Percentiles rank a stretch among this genome's conserved stretches.
Conservation (phyloP, 2,797 vertebrate species). For the Cetoscarus ocellatus region DNA sequence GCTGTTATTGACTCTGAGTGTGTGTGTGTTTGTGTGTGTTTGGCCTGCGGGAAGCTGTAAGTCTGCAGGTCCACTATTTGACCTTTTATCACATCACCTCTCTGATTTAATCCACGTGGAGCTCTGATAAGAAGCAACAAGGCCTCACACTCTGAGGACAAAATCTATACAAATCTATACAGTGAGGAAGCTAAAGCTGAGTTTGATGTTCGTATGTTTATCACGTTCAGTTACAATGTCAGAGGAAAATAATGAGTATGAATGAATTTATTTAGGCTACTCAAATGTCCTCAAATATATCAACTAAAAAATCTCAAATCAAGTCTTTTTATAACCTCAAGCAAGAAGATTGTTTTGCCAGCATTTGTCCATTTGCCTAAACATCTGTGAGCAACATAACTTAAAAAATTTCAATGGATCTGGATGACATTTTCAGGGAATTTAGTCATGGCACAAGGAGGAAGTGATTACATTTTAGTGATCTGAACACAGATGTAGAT, state of each 20-base stretch:
- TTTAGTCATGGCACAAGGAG: too few relatives aligned
- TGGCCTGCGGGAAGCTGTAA: slow-evolving; percentile 12
- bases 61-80: slow-evolving; percentile 28
- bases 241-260: slow-evolving; percentile 1
- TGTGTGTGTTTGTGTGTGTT: slow-evolving; percentile 25
- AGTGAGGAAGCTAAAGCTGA: slow-evolving; percentile 1
- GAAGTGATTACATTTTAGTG: too few relatives aligned
- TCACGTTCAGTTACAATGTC: not conserved
- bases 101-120: slow-evolving; percentile 44
- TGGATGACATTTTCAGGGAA: too few relatives aligned
- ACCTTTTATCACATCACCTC: slow-evolving; percentile 58
- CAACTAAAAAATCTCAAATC: too few relatives aligned
- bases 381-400: too few relatives aligned
- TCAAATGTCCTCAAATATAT: too few relatives aligned
- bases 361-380: too few relatives aligned
- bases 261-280: too few relatives aligned
- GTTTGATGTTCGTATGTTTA: not conserved
- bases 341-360: too few relatives aligned
- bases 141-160: slow-evolving; percentile 6
- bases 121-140: slow-evolving; percentile 33
- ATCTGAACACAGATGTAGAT: too few relatives aligned
- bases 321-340: too few relatives aligned
- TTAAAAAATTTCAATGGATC: too few relatives aligned
- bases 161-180: slow-evolving; percentile 19
- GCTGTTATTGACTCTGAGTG: slow-evolving; percentile 61